Conservation (phyloP, 2,888 invertebrate genomes). For the Oegoconia quadripuncta region DNA sequence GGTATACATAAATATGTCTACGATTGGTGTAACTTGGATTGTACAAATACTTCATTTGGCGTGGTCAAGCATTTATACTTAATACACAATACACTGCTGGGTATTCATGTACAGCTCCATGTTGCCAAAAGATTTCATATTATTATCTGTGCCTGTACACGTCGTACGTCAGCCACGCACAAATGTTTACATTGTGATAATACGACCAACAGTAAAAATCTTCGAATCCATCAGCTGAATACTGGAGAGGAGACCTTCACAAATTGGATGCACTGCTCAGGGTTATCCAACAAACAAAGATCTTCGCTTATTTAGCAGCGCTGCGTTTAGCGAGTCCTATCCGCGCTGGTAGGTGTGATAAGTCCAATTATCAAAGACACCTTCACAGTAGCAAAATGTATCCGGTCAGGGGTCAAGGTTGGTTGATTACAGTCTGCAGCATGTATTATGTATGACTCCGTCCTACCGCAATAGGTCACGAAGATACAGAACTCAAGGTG, state of each 20-base stretch:
- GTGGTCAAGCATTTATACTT: too few relatives aligned
- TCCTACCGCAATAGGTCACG: conserved; percentile 49
- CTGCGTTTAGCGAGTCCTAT: conserved; percentile 2
- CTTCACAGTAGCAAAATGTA: conserved; percentile 3
- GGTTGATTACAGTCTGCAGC: conserved; percentile 6
- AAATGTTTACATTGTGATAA: conserved; percentile 21
- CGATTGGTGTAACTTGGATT: too few relatives aligned
- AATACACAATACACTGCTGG: too few relatives aligned
- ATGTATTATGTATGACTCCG: conserved; percentile 13
- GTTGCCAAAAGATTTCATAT: too few relatives aligned
- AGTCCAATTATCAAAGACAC: conserved; percentile 15
- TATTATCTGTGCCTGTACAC: background rate
- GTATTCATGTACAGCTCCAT: too few relatives aligned
- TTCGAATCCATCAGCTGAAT: conserved; percentile 4
- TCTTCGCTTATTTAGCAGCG: background rate
- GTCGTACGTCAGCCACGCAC: conserved; percentile 8
- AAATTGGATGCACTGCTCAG: conserved; percentile 25
- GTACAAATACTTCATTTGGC: too few relatives aligned
- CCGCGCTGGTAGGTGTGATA: conserved; percentile 4
- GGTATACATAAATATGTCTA: too few relatives aligned
- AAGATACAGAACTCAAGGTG: conserved; percentile 26
- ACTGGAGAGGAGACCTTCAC: conserved; percentile 19
- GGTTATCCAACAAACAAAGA: conserved; percentile 12
- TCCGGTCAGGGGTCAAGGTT: conserved; percentile 12
- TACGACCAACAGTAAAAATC: conserved; percentile 15